These are phyloP conservation scores for Strongylocentrotus purpuratus DNA, from an alignment of 35 echinoderm and acorn worm genomes.

Conservation along the genomic window DNA sequence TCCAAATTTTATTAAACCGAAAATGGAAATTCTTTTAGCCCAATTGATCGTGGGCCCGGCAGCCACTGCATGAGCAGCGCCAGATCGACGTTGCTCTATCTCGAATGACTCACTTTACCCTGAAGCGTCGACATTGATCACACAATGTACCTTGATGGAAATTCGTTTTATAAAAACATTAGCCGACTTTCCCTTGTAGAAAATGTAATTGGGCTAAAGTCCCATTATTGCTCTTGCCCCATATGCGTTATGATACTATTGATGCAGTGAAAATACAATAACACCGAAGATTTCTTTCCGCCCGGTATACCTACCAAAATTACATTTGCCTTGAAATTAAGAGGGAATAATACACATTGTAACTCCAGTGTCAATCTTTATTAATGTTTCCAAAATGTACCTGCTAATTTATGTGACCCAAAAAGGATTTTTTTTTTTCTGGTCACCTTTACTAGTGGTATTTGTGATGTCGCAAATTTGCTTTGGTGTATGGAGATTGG, in stretches of 20 bases:
- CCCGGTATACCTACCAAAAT: not conserved
- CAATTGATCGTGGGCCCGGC: too few relatives aligned
- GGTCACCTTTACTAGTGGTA: too few relatives aligned
- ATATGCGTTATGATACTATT: not conserved
- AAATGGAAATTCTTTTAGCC: too few relatives aligned
- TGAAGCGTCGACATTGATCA: not conserved
- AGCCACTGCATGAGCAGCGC: too few relatives aligned
- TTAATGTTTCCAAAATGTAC: not conserved
- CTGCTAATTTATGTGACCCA: not conserved
- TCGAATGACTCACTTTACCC: not conserved
- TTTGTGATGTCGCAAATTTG: too few relatives aligned
- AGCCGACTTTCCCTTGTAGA: not conserved
- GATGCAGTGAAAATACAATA: not conserved
- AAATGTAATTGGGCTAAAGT: not conserved
- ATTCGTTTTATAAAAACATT: not conserved
- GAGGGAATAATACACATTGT: not conserved
- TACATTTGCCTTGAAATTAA: not conserved
- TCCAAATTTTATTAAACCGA: too few relatives aligned
- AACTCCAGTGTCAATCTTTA: not conserved
- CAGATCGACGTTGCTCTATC: too few relatives aligned
- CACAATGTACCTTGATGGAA: not conserved
- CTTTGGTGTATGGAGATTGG: too few relatives aligned
- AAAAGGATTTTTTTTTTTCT: too few relatives aligned
- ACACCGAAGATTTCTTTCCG: not conserved
- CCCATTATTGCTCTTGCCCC: not conserved